Conservation (phyloP, 2,113 vertebrate genomes). For the Lepus europaeus region DNA sequence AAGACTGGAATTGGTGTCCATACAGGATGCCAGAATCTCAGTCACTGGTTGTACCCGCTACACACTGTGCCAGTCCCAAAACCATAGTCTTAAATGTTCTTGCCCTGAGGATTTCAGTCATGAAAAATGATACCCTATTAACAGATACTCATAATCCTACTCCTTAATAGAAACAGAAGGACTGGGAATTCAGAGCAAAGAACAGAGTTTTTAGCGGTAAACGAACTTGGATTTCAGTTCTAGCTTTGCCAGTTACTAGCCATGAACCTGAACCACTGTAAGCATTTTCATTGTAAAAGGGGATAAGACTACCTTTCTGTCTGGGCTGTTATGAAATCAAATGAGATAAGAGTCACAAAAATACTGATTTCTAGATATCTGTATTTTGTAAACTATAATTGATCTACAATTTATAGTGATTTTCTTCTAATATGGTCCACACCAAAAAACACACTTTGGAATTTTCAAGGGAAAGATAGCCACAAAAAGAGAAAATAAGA, state of each 20-base stretch:
- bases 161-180: background rate
- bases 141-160: background rate
- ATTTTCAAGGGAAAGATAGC: background rate
- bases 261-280: background rate
- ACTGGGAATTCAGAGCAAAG: background rate
- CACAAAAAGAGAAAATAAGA: background rate
- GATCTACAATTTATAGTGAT: background rate
- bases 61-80: background rate
- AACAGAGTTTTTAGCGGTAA: background rate
- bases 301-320: background rate
- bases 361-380: background rate
- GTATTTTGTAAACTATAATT: background rate
- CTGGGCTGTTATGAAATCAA: background rate
- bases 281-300: background rate
- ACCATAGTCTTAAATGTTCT: background rate
- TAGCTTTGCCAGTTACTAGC: background rate
- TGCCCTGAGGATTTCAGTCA: background rate
- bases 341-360: background rate
- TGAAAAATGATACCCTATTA: background rate
- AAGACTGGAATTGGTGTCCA: too few relatives aligned
- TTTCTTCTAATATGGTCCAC: background rate
- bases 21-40: too few relatives aligned
- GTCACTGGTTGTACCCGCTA: too few relatives aligned
- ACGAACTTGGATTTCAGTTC: background rate
- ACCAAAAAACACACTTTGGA: background rate